Percentiles rank a stretch among this genome's conserved stretches.
phyloP scores from a whole-genome alignment of 2,888 invertebrate genomes.

The Rosalia funebris region DNA sequence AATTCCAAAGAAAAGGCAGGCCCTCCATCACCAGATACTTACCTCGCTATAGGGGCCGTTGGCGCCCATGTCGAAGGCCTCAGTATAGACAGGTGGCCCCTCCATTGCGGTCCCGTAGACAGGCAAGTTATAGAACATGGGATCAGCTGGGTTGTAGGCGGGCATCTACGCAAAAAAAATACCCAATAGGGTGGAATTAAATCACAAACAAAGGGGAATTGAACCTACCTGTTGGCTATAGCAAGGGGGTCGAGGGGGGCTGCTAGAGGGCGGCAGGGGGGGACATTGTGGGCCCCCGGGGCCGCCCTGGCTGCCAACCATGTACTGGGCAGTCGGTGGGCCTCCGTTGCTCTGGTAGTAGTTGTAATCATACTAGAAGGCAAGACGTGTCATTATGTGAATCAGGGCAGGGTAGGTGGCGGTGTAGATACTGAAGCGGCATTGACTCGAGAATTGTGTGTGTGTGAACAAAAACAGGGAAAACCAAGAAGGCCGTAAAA shows the following conservation, averaged over 20 bases:
- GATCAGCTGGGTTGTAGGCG: constrained; percentile 40
- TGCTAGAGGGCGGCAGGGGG: constrained; percentile 38
- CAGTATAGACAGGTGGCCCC: constrained; percentile 49
- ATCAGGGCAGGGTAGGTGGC: neutral
- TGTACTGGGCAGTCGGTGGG: constrained; percentile 38
- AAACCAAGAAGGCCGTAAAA: too few species aligned
- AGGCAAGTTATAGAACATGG: constrained; percentile 57
- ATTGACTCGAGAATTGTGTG: too few species aligned
- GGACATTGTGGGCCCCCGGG: constrained; percentile 41
- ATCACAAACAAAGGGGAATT: neutral
- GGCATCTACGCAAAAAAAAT: constrained; percentile 28
- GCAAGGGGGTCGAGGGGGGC: constrained; percentile 41
- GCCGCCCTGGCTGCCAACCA: constrained; percentile 43
- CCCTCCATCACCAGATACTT: constrained; percentile 30
- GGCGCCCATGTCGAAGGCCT: constrained; percentile 54
- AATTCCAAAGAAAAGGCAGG: too few species aligned
- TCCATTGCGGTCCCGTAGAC: constrained; percentile 56
- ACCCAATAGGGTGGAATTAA: neutral
- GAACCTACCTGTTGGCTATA: constrained; percentile 45
- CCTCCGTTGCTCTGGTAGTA: constrained; percentile 59
- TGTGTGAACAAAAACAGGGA: too few species aligned
- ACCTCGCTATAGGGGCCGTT: constrained; percentile 56
- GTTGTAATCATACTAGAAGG: constrained; percentile 59
- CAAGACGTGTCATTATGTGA: neutral
- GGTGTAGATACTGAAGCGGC: too few species aligned